These are phyloP conservation scores for Oasisia sp. DNA, from an alignment of 2,888 invertebrate species.

Conservation along the genomic window DNA sequence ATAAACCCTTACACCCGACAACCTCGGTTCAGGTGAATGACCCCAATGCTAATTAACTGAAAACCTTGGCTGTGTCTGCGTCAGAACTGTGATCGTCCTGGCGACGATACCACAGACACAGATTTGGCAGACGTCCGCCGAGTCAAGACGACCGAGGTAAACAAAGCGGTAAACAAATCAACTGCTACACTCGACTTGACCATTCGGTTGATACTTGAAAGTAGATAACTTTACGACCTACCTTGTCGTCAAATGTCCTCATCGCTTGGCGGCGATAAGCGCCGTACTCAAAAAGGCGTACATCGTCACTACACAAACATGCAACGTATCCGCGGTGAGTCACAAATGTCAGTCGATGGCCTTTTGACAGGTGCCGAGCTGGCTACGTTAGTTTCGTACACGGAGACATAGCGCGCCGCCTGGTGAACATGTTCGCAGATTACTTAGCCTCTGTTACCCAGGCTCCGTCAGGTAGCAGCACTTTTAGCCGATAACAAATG, in stretches of 20 bases:
- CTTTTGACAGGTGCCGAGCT: background rate
- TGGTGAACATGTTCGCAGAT: background rate
- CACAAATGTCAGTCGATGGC: conserved; percentile 6
- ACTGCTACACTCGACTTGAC: background rate
- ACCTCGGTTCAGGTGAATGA: background rate
- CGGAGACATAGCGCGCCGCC: background rate
- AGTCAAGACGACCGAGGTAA: background rate
- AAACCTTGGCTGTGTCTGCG: background rate
- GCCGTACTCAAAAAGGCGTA: background rate
- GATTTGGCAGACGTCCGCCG: background rate
- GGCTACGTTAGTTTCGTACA: background rate
- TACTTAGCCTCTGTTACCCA: too few species aligned
- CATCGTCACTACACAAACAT: conserved; percentile 13
- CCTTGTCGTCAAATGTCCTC: conserved; percentile 9
- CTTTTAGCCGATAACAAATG: too few species aligned
- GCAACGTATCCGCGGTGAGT: conserved; percentile 8
- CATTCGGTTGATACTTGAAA: background rate
- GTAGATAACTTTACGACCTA: background rate
- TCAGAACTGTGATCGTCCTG: background rate
- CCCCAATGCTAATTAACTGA: background rate
- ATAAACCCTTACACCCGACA: too few species aligned
- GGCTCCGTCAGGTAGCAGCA: too few species aligned
- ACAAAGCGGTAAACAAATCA: background rate
- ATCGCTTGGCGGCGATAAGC: background rate
- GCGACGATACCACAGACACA: background rate